Conservation (phyloP, 2,113 vertebrate species). For the Helogale parvula region DNA sequence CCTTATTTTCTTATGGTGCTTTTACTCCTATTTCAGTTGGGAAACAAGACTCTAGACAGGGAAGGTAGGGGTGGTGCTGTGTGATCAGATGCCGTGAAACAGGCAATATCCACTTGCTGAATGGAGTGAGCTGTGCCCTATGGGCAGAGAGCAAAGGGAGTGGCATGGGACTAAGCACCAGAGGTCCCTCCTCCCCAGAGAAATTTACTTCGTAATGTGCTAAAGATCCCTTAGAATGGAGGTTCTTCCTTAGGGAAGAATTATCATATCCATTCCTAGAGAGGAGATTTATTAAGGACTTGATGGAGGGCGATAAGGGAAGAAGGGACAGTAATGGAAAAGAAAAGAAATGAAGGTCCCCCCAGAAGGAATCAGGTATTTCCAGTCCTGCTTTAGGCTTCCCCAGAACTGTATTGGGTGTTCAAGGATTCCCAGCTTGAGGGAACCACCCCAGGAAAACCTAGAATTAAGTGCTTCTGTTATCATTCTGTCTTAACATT, state of each 20-base stretch:
- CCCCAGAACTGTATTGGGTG: neutral
- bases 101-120: neutral
- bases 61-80: neutral
- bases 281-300: neutral
- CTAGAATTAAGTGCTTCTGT: neutral
- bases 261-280: neutral
- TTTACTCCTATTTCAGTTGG: neutral
- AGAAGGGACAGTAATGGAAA: neutral
- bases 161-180: neutral
- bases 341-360: neutral
- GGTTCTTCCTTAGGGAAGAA: neutral
- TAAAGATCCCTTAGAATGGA: neutral
- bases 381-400: neutral
- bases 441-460: neutral
- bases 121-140: neutral
- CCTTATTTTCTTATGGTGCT: neutral
- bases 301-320: neutral
- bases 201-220: neutral
- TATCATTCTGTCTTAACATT: slow-evolving; percentile 19
- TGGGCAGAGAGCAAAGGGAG: neutral
- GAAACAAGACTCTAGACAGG: neutral
- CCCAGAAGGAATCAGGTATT: neutral
- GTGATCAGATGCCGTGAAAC: neutral
- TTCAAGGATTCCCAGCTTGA: neutral
- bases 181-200: neutral